phyloP scores from a whole-genome alignment of 2,113 vertebrate species.

The Epinephelus lanceolatus region DNA sequence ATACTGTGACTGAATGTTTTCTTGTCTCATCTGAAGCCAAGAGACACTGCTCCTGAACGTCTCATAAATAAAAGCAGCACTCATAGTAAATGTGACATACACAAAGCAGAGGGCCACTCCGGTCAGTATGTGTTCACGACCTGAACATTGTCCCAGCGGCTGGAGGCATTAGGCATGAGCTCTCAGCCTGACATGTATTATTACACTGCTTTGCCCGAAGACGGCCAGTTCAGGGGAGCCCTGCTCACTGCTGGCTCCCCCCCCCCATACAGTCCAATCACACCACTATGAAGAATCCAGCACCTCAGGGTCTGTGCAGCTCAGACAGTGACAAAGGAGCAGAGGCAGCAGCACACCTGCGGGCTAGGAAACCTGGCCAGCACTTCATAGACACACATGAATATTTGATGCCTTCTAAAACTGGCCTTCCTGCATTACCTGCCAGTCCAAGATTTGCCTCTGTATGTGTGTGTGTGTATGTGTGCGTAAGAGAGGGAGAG shows the following conservation, averaged over 20 bases:
- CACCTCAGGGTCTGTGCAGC: slow-evolving; percentile 29
- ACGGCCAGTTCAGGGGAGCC: slow-evolving; percentile 17
- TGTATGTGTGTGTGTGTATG: neutral
- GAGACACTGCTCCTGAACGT: neutral
- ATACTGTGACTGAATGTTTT: neutral
- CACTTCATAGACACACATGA: slow-evolving; percentile 70
- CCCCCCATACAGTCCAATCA: slow-evolving; percentile 21
- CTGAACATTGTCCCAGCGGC: neutral
- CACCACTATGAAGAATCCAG: slow-evolving; percentile 30
- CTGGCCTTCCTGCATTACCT: slow-evolving; percentile 61
- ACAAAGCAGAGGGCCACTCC: neutral
- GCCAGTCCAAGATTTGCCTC: slow-evolving; percentile 7
- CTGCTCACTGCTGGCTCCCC: slow-evolving; percentile 28
- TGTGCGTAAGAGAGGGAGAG: neutral
- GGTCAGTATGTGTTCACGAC: neutral
- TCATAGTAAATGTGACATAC: slow-evolving; percentile 18
- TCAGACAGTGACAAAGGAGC: slow-evolving; percentile 61
- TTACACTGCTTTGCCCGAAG: slow-evolving; percentile 30
- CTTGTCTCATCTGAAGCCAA: neutral
- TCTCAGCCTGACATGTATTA: slow-evolving; percentile 31
- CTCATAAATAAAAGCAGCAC: slow-evolving; percentile 22
- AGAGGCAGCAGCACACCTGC: slow-evolving; percentile 45
- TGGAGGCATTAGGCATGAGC: slow-evolving; percentile 19
- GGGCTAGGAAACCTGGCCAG: slow-evolving; percentile 54
- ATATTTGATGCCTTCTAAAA: slow-evolving; percentile 80